Evolutionary conservation across 2,113 vertebrate genomes (phyloP).

Genomic region (Periophthalmus modestus): DNA sequence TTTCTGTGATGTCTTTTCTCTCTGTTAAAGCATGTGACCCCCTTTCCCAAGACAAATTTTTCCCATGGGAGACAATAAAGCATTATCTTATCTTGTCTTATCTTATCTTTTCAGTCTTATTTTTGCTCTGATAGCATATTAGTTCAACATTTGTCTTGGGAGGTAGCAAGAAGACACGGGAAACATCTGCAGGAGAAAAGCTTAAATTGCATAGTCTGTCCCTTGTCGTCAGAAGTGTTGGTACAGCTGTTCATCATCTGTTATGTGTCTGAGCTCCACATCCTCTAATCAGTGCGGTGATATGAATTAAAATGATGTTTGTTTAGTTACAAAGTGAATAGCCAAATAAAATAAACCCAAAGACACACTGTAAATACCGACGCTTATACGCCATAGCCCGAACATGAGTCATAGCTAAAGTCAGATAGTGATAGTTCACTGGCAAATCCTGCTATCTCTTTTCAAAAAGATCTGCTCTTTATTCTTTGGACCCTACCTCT

Average conservation of each 20-base stretch:
- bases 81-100: not conserved
- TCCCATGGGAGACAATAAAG: too few relatives aligned
- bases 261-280: not conserved
- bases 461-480: too few relatives aligned
- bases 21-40: too few relatives aligned
- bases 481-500: too few relatives aligned
- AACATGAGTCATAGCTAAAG: too few relatives aligned
- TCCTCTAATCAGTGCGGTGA: not conserved
- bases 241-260: constrained; percentile 19
- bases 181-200: not conserved
- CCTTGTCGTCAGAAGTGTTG: not conserved
- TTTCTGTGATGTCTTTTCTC: too few relatives aligned
- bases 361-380: not conserved
- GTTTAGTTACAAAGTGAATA: too few relatives aligned
- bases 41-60: too few relatives aligned
- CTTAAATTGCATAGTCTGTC: constrained; percentile 15
- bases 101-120: not conserved
- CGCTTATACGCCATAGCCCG: too few relatives aligned
- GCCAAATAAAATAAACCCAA: too few relatives aligned
- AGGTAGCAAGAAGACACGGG: not conserved
- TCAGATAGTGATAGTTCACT: too few relatives aligned
- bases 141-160: not conserved
- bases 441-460: too few relatives aligned
- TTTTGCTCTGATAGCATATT: not conserved
- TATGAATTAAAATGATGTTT: not conserved